phyloP scores from a whole-genome alignment of 2,113 vertebrate genomes.

The Procavia capensis region DNA sequence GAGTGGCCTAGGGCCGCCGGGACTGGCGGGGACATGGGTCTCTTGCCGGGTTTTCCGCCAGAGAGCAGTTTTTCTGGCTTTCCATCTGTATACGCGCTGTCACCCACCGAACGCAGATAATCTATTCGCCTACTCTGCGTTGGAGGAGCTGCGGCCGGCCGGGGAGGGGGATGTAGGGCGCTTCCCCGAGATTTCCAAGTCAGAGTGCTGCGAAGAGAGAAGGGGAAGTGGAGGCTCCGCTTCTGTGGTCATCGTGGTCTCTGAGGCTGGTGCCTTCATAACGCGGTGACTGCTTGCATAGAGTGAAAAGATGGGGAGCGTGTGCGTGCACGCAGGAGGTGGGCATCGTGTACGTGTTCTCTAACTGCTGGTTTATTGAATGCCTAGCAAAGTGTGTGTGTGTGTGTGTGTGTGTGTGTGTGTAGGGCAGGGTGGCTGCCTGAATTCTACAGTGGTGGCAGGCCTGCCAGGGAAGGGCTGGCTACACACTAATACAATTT shows the following conservation, averaged over 20 bases:
- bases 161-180: neutral
- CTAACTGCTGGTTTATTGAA: neutral
- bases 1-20: neutral
- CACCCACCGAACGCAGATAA: neutral
- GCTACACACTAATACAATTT: conserved; percentile 13
- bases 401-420: neutral
- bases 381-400: neutral
- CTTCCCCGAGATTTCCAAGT: neutral
- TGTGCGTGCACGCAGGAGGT: neutral
- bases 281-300: neutral
- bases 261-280: neutral
- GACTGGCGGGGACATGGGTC: neutral
- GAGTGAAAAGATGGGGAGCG: neutral
- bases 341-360: conserved; percentile 18
- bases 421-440: conserved; percentile 22
- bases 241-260: neutral
- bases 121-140: neutral
- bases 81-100: neutral
- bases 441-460: conserved; percentile 24
- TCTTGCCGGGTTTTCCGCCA: neutral
- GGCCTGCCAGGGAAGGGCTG: neutral
- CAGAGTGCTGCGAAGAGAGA: neutral
- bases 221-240: neutral
- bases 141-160: neutral
- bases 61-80: conserved; percentile 1